Base-by-base conservation (phyloP, 2,797 vertebrate species). In the Emys orbicularis region DNA sequence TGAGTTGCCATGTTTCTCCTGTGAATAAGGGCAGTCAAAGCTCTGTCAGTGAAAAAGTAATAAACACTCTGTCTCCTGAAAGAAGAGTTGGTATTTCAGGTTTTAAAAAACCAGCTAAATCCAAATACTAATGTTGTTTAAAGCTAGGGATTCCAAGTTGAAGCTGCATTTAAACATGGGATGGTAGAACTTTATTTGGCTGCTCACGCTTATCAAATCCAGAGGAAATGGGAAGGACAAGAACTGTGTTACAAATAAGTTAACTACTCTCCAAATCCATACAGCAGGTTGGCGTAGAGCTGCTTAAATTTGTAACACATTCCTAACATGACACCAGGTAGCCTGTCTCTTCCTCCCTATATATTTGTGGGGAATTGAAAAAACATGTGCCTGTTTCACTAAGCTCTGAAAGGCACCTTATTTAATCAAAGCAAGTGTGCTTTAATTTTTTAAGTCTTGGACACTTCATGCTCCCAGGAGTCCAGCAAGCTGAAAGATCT, bases 381-480 rank as follows among this genome's bases (percentile, higher is more conserved):
- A 80, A 89, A 65, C 44, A 87, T 44, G 53, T 61, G 65, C 37
- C 83, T 41, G n/a, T 89, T 90, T 23, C 10, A 47, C 54, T 52
- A 83, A 34, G 41, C 81, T 59, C 89, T 89, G 83, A 80, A 92
- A 90, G 72, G 74, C 57, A 79, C 57, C 77, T 88, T 88, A 44
- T 86, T 86, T 90, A 93, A 90, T 90, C 83, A 86, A 83, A 86
- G 31, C 61, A n/a, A 77, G 44, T 74, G 59, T 80, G 61, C 12
- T 88, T 79, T 50, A 65, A 44, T 72, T 54, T 87, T 86, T 81
- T 74, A 61, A 88, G 15, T 92, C 86, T 79, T 53, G 82, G 91
- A 90, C 65, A 59, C n/a, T 89, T 81, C 59, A n/a, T 27, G 41
- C 44, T 84, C 29, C 87, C 54, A 34, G 53, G 83, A 85, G 83